phyloP scores from a whole-genome alignment of 1,140 invertebrate species.

The Venustaconcha ellipsiformis region DNA sequence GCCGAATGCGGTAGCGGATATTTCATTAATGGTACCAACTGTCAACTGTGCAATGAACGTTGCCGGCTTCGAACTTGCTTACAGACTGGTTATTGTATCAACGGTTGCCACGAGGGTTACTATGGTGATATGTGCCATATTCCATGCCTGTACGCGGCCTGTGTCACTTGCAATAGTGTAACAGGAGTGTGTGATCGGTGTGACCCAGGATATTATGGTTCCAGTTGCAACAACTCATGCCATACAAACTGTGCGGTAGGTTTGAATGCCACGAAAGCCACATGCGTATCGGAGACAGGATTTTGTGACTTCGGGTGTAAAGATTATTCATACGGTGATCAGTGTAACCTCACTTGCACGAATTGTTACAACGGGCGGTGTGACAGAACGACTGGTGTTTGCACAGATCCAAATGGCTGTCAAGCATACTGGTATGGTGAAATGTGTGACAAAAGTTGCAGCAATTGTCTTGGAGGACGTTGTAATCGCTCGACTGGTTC shows the following conservation, averaged over 20 bases:
- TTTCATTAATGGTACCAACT: too few relatives aligned
- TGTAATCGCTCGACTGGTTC: constrained; percentile 10
- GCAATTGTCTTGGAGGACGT: constrained; percentile 10
- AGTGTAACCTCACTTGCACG: constrained; percentile 12
- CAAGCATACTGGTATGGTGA: constrained; percentile 1
- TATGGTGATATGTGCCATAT: too few relatives aligned
- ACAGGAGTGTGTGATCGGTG: not conserved
- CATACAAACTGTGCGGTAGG: constrained; percentile 9
- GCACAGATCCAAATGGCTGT: too few relatives aligned
- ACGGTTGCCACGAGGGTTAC: too few relatives aligned
- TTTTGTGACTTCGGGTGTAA: constrained; percentile 14
- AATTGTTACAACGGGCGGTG: too few relatives aligned
- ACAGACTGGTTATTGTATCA: too few relatives aligned
- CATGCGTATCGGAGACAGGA: constrained; percentile 11
- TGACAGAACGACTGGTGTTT: too few relatives aligned
- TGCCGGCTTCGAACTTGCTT: too few relatives aligned
- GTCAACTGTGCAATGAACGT: too few relatives aligned
- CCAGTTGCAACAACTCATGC: constrained; percentile 7
- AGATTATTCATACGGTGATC: constrained; percentile 2
- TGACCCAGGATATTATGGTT: constrained; percentile 14
- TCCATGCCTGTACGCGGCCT: too few relatives aligned
- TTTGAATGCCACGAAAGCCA: not conserved
- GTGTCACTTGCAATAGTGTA: too few relatives aligned
- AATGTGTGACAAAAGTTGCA: constrained; percentile 18
- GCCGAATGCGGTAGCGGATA: too few relatives aligned